Evolutionary conservation across 2,113 vertebrate genomes (phyloP).

Genomic region (Pseudolaguvia tuberculata): DNA sequence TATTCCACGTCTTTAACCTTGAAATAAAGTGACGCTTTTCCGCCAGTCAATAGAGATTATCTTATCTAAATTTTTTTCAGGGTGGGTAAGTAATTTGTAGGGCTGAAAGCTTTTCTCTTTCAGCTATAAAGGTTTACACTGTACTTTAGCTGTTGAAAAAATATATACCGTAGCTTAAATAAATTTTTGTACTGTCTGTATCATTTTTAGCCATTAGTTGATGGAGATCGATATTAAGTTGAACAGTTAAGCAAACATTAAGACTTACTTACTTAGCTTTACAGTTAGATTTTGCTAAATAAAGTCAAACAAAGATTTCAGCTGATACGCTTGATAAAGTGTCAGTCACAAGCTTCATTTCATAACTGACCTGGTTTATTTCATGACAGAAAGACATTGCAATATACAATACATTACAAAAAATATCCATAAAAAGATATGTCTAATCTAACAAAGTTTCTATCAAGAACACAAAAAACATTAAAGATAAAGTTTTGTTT

Average conservation of each 20-base stretch:
- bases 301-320: background rate
- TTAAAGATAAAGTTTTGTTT: background rate
- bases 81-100: background rate
- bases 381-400: background rate
- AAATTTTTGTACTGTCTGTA: background rate
- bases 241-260: background rate
- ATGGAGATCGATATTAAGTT: background rate
- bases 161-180: background rate
- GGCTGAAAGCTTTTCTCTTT: background rate
- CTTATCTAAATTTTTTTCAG: background rate
- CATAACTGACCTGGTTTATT: background rate
- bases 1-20: background rate
- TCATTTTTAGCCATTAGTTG: background rate
- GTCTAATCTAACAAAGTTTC: no score
- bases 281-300: background rate
- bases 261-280: background rate
- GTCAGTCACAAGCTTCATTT: conserved; percentile 1
- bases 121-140: background rate
- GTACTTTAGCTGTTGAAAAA: background rate
- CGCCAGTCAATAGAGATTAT: background rate
- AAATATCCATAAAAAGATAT: no score
- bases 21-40: background rate
- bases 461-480: background rate
- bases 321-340: background rate
- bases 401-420: background rate